Evolutionary conservation across 1,140 invertebrate species (phyloP).

Genomic region (Drosophila parvula): DNA sequence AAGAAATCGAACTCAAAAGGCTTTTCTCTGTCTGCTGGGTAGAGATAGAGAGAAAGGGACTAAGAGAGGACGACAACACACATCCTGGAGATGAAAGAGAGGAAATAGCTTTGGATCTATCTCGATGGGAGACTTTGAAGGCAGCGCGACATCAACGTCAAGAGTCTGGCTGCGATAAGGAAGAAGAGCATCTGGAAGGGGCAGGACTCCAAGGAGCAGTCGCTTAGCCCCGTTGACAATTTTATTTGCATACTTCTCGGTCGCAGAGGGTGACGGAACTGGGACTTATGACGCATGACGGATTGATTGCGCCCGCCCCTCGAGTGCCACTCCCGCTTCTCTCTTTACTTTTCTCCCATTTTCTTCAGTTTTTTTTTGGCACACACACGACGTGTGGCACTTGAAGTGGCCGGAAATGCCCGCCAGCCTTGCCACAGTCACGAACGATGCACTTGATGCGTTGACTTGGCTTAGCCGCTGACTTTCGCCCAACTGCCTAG

Average conservation of each 20-base stretch:
- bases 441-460: conserved; percentile 33
- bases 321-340: not conserved
- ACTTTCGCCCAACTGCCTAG: conserved; percentile 24
- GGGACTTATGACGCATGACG: conserved; percentile 49
- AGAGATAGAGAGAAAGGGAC: not conserved
- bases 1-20: not conserved
- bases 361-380: conserved; percentile 1
- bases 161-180: conserved; percentile 41
- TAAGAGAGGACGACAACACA: not conserved
- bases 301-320: conserved; percentile 31
- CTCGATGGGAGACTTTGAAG: conserved; percentile 30
- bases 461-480: conserved; percentile 33
- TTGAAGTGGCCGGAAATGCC: conserved; percentile 26
- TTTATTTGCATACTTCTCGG: conserved; percentile 65
- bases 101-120: conserved; percentile 5
- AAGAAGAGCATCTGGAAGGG: not conserved
- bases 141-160: conserved; percentile 41
- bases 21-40: not conserved
- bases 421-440: conserved; percentile 30
- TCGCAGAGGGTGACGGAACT: conserved; percentile 25
- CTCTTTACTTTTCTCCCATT: not conserved
- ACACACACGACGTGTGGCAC: not conserved
- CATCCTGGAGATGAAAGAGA: conserved; percentile 3
- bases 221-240: conserved; percentile 57
- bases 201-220: conserved; percentile 4